Evolutionary conservation across 2,113 vertebrate genomes (phyloP).

Genomic region (Pluvialis apricaria): DNA sequence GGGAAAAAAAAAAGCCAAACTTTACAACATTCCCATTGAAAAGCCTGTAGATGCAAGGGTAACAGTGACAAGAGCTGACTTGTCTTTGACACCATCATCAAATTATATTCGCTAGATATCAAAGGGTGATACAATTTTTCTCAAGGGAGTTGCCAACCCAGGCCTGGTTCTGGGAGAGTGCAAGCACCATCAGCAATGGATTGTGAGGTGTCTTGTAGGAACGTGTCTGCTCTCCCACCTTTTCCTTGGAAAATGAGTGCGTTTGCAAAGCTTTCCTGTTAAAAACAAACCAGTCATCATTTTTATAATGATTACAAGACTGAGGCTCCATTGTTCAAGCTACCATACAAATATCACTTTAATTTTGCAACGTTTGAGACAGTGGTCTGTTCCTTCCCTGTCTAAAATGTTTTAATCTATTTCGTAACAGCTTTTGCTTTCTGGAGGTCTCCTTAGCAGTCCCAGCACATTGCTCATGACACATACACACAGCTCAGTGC

Average conservation of each 20-base stretch:
- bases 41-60: background rate
- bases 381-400: background rate
- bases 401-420: background rate
- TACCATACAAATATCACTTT: background rate
- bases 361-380: background rate
- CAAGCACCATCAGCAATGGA: background rate
- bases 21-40: background rate
- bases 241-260: background rate
- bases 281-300: background rate
- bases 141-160: background rate
- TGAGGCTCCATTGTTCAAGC: background rate
- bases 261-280: background rate
- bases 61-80: background rate
- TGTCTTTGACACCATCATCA: background rate
- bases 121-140: background rate
- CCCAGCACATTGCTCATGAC: background rate
- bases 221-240: background rate
- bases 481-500: background rate
- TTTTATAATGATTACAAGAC: background rate
- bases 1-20: background rate
- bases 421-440: background rate
- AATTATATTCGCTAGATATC: background rate
- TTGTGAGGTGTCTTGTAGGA: background rate
- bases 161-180: background rate
- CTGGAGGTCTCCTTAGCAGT: background rate